Evolutionary conservation across 2,888 invertebrate genomes (phyloP).

Genomic region (Trissolcus japonicus): DNA sequence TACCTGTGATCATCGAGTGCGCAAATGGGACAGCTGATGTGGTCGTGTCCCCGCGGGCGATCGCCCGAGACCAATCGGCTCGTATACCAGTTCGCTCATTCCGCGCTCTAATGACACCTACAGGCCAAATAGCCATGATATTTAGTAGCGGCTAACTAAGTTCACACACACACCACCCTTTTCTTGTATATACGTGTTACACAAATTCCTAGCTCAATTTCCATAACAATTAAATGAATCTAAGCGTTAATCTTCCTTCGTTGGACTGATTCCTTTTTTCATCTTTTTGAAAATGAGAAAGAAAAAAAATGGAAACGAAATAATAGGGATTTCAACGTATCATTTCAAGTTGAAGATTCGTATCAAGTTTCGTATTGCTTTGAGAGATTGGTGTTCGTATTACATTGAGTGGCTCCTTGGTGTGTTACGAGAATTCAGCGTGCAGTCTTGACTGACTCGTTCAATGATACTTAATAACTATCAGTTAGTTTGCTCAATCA

Average conservation of each 20-base stretch:
- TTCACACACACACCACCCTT: slow-evolving; percentile 17
- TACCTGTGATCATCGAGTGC: slow-evolving; percentile 58
- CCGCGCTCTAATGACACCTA: slow-evolving; percentile 74
- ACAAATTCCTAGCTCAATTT: not conserved
- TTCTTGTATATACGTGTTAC: slow-evolving; percentile 11
- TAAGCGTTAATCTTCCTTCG: not conserved
- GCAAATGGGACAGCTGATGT: slow-evolving; percentile 74
- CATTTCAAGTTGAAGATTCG: slow-evolving; percentile 15
- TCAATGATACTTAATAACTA: slow-evolving; percentile 49
- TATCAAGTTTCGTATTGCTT: slow-evolving; percentile 7
- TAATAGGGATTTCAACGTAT: slow-evolving; percentile 8
- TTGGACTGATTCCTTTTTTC: not conserved
- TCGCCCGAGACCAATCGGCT: slow-evolving; percentile 73
- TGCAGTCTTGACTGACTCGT: slow-evolving; percentile 38
- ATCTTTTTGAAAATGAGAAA: no score
- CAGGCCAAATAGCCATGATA: slow-evolving; percentile 74
- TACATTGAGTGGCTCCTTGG: no score
- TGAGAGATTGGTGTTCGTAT: no score
- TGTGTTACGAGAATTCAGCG: slow-evolving; percentile 22
- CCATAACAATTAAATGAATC: slow-evolving; percentile 25
- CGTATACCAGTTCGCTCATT: slow-evolving; percentile 63
- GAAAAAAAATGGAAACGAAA: not conserved
- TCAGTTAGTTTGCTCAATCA: slow-evolving; percentile 42
- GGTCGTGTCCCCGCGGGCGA: slow-evolving; percentile 71
- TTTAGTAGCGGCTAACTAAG: slow-evolving; percentile 63